These are phyloP conservation scores for Glaucidium brasilianum DNA, from an alignment of 2,113 vertebrate species.

Conservation along the genomic window DNA sequence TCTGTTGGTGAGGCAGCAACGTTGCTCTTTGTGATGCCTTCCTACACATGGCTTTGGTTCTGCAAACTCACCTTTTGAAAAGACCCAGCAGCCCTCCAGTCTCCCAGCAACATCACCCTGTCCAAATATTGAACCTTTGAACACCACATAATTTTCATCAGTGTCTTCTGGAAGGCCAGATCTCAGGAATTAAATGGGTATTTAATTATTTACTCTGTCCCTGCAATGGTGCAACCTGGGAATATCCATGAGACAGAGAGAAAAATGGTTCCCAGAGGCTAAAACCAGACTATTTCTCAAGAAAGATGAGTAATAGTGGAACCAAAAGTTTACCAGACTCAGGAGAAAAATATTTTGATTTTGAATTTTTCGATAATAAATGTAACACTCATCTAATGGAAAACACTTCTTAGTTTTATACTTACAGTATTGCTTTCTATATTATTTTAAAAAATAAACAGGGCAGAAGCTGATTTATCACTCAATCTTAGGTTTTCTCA, in stretches of 20 bases:
- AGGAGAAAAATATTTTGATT: background rate
- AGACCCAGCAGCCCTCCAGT: background rate
- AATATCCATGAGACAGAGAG: background rate
- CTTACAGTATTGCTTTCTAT: background rate
- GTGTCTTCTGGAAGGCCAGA: background rate
- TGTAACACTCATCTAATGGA: accelerated
- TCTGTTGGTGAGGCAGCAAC: background rate
- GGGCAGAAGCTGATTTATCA: background rate
- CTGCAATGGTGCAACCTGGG: background rate
- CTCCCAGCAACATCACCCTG: accelerated
- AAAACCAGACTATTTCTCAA: background rate
- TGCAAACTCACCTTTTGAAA: background rate
- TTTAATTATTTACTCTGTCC: background rate
- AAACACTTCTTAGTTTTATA: background rate
- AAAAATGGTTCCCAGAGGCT: background rate
- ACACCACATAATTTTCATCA: background rate
- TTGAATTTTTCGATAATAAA: background rate
- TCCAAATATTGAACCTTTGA: background rate
- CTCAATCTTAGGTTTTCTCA: background rate
- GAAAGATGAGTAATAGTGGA: background rate
- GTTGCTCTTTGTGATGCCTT: background rate
- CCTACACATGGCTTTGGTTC: background rate
- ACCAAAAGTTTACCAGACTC: background rate
- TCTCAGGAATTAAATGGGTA: background rate
- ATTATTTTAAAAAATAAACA: background rate